Evolutionary conservation across 2,888 invertebrate species (phyloP).

Genomic region (Lamellibrachia satsuma): DNA sequence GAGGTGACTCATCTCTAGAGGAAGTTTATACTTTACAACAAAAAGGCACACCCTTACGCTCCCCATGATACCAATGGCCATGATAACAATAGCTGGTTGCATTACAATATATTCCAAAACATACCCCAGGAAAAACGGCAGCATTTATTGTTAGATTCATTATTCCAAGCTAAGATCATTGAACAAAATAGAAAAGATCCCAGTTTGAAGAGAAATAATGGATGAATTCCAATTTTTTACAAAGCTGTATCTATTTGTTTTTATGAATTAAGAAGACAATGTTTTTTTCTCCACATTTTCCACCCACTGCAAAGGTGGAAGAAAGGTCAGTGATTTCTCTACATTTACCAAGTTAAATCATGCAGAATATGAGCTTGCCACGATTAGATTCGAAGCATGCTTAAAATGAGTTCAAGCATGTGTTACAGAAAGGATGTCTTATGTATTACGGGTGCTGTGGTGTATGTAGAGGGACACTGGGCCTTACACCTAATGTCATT

Average conservation of each 20-base stretch:
- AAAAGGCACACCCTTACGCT: neutral
- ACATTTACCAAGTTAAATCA: neutral
- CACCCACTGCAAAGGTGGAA: too few species aligned
- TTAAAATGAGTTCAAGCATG: neutral
- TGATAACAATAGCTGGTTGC: too few species aligned
- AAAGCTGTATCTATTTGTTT: too few species aligned
- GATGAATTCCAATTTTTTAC: too few species aligned
- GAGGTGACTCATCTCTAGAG: neutral
- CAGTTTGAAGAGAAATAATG: too few species aligned
- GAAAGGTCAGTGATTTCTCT: neutral
- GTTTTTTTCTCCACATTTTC: too few species aligned
- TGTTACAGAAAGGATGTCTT: neutral
- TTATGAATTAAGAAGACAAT: too few species aligned
- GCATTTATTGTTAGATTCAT: neutral
- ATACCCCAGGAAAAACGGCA: neutral
- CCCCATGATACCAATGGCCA: neutral
- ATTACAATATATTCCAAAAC: too few species aligned
- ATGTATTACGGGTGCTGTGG: neutral
- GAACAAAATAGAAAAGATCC: too few species aligned
- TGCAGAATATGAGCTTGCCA: neutral
- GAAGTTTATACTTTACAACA: neutral
- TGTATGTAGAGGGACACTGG: neutral
- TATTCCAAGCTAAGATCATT: too few species aligned
- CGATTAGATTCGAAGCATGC: neutral
- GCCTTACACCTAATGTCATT: neutral